A percentile compares a stretch with the other conserved stretches of the same genome.
Evolutionary conservation across 2,113 vertebrate species (phyloP).

Genomic region (Anguilla rostrata): DNA sequence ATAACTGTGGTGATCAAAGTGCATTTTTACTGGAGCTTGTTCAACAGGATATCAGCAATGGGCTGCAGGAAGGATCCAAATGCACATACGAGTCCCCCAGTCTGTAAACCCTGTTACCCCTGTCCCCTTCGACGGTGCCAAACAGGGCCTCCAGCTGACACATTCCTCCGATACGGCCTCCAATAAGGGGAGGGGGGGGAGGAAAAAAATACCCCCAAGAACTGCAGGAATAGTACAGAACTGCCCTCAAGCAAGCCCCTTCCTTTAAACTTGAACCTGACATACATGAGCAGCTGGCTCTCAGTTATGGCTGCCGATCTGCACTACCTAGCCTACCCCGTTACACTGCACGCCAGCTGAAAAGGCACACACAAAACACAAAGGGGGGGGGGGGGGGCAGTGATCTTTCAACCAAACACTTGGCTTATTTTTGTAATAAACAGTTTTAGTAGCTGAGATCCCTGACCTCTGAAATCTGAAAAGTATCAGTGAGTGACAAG

Average conservation of each 20-base stretch:
- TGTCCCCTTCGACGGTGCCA: not conserved
- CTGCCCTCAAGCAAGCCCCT: not conserved
- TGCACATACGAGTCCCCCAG: too few relatives aligned
- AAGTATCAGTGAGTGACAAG: not conserved
- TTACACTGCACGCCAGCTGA: not conserved
- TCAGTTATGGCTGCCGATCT: too few relatives aligned
- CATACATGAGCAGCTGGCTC: not conserved
- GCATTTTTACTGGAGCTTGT: too few relatives aligned
- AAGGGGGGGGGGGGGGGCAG: too few relatives aligned
- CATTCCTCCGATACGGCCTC: not conserved
- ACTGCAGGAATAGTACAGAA: not conserved
- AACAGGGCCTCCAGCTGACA: not conserved
- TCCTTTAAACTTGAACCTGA: conserved; percentile 7
- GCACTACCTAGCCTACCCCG: not conserved
- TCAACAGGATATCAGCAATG: too few relatives aligned
- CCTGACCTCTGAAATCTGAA: not conserved
- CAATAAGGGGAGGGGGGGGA: not conserved
- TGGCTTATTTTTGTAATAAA: too few relatives aligned
- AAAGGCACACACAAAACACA: not conserved
- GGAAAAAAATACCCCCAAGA: not conserved
- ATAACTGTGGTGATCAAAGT: too few relatives aligned
- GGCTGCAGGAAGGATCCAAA: too few relatives aligned
- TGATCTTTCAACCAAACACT: not conserved
- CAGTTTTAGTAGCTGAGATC: not conserved
- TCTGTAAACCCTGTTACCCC: too few relatives aligned